Evolutionary conservation across 2,797 vertebrate species (phyloP).

Genomic region (Smutsia temminckii): DNA sequence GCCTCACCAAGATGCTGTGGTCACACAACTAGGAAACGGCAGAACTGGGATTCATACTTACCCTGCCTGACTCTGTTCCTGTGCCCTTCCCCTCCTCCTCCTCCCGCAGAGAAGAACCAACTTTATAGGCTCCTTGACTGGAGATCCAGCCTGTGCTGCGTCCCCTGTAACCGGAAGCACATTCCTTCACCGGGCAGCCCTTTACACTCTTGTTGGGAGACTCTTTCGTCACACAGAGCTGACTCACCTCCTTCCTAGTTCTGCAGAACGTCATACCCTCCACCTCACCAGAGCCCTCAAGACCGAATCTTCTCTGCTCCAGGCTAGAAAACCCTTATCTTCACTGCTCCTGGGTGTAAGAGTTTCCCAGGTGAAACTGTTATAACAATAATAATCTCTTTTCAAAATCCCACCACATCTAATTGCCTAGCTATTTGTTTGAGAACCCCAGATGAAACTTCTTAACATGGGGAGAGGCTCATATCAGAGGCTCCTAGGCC

Average conservation of each 20-base stretch:
- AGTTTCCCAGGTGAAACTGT: background rate
- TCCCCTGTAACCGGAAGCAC: background rate
- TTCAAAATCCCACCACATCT: background rate
- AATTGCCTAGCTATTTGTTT: background rate
- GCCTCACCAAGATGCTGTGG: background rate
- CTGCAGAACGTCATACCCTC: background rate
- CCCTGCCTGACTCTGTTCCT: too few relatives aligned
- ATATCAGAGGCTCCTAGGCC: background rate
- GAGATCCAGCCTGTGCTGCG: background rate
- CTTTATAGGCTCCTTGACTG: background rate
- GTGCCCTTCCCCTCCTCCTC: background rate
- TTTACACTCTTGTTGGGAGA: background rate
- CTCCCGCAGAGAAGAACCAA: background rate
- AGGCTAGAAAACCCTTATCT: background rate
- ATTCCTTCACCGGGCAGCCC: background rate
- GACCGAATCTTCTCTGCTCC: background rate
- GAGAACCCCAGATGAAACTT: background rate
- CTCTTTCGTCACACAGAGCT: background rate
- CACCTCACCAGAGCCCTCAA: background rate
- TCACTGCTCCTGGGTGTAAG: background rate
- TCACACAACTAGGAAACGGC: background rate
- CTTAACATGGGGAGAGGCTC: background rate
- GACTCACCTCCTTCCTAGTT: background rate
- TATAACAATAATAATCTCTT: background rate
- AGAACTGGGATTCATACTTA: background rate